Evolutionary conservation across 2,797 vertebrate species (phyloP).

Genomic region (Tragopan temminckii): DNA sequence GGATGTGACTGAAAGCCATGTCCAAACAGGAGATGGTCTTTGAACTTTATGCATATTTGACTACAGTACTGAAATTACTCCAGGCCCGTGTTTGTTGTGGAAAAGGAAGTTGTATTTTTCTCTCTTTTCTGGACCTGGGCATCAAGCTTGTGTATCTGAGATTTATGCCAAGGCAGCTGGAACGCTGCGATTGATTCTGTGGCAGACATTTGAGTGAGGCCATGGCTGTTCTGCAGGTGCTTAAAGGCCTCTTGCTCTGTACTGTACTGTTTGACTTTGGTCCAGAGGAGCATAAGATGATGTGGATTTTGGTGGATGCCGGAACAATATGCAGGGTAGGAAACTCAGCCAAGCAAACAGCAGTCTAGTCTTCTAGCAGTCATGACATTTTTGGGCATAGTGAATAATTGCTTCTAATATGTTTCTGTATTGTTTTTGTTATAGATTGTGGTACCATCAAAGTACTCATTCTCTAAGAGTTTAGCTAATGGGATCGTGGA

Average conservation of each 20-base stretch:
- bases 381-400: background rate
- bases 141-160: background rate
- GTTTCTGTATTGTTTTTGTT: background rate
- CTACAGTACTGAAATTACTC: background rate
- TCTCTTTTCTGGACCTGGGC: background rate
- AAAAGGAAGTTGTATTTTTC: background rate
- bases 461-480: background rate
- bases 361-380: background rate
- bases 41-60: constrained; percentile 30
- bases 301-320: background rate
- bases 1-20: constrained; percentile 9
- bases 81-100: constrained; percentile 45
- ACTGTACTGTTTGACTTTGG: background rate
- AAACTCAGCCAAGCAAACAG: background rate
- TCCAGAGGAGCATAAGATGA: background rate
- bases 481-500: background rate
- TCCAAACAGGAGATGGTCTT: constrained; percentile 24
- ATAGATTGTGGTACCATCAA: background rate
- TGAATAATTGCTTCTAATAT: background rate
- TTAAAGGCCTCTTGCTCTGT: background rate
- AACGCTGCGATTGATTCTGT: background rate
- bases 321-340: background rate
- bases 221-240: background rate
- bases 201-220: background rate
- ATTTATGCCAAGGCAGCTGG: background rate